Evolutionary conservation across 2,797 vertebrate species (phyloP).

Genomic region (Tolypeutes matacus): DNA sequence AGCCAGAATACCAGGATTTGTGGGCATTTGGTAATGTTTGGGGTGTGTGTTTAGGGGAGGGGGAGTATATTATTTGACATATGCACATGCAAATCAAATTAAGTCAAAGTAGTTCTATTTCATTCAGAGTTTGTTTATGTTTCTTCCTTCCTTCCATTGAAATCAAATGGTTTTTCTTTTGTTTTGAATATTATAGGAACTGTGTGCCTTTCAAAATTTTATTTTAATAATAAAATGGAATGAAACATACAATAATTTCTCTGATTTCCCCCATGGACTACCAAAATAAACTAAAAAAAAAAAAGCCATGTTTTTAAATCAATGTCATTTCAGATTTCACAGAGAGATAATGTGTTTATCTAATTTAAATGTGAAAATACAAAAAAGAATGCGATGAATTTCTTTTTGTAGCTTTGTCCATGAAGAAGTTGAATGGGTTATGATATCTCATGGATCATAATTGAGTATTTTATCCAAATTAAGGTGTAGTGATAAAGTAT

Average conservation of each 20-base stretch:
- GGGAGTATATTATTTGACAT: slow-evolving; percentile 63
- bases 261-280: neutral
- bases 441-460: neutral
- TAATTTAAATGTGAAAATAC: neutral
- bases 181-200: neutral
- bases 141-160: neutral
- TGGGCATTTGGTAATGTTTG: neutral
- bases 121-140: slow-evolving; percentile 45
- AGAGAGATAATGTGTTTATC: neutral
- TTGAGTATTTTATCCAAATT: neutral
- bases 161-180: neutral
- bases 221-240: neutral
- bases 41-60: slow-evolving; percentile 36
- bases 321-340: neutral
- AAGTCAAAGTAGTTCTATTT: slow-evolving; percentile 51
- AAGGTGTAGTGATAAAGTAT: fast-evolving
- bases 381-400: fast-evolving
- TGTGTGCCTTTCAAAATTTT: neutral
- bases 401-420: neutral
- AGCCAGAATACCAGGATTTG: slow-evolving; percentile 52
- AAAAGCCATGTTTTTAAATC: neutral
- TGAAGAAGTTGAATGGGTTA: neutral
- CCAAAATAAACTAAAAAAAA: neutral
- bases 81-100: slow-evolving; percentile 61
- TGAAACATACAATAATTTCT: neutral